phyloP scores from a whole-genome alignment of 2,113 vertebrate species.

The Haemorhous mexicanus region DNA sequence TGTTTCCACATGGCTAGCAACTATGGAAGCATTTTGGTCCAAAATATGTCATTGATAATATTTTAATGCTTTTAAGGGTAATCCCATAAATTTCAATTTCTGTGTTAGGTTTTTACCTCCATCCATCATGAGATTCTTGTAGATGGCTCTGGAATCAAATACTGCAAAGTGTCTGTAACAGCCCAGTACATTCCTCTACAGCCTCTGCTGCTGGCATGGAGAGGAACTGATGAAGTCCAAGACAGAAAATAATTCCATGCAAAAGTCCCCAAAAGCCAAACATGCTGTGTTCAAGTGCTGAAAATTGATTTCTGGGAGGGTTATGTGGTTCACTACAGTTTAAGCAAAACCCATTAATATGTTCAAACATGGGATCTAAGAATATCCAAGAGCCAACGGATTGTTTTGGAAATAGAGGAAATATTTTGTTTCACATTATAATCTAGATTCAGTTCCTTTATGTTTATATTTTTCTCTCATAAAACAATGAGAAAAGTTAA shows the following conservation, averaged over 20 bases:
- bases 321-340: background rate
- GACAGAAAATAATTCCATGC: background rate
- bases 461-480: background rate
- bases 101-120: background rate
- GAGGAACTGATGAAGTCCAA: background rate
- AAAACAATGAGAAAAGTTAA: background rate
- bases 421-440: background rate
- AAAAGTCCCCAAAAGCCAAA: background rate
- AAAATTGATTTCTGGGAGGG: background rate
- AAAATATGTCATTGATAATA: background rate
- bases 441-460: background rate
- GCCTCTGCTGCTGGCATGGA: background rate
- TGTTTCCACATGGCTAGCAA: background rate
- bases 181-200: background rate
- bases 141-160: background rate
- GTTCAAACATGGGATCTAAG: background rate
- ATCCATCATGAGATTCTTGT: background rate
- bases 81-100: background rate
- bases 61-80: background rate
- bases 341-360: background rate
- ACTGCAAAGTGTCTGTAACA: background rate
- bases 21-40: background rate
- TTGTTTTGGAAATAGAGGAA: background rate
- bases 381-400: background rate
- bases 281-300: background rate